Percentiles rank a stretch among this genome's conserved stretches.
phyloP scores from a whole-genome alignment of 2,797 vertebrate genomes.

The Masticophis lateralis region DNA sequence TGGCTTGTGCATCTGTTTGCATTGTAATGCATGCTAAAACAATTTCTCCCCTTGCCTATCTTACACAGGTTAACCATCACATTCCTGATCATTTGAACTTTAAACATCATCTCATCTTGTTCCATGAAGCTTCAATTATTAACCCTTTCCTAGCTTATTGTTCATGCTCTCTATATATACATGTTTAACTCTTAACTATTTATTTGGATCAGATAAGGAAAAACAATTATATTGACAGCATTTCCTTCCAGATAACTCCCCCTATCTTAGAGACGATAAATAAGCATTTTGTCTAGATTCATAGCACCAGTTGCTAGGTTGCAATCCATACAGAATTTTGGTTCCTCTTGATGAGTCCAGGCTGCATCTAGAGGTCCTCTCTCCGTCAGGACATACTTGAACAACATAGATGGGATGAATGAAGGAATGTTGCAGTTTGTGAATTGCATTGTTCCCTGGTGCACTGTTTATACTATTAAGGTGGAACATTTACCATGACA shows the following conservation, averaged over 20 bases:
- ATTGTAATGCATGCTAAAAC: background rate
- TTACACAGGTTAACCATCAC: no score
- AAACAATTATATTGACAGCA: background rate
- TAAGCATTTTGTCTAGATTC: background rate
- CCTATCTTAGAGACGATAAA: background rate
- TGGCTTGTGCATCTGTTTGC: background rate
- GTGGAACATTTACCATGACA: background rate
- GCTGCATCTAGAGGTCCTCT: background rate
- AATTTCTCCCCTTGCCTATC: background rate
- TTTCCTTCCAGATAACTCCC: background rate
- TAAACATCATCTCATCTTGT: background rate
- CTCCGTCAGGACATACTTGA: background rate
- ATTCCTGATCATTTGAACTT: background rate
- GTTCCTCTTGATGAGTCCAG: background rate
- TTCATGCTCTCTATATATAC: background rate
- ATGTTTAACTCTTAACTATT: background rate
- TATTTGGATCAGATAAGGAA: background rate
- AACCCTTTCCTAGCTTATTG: background rate
- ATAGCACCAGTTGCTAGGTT: background rate
- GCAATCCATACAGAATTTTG: background rate
- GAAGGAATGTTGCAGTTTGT: background rate
- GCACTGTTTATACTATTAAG: background rate
- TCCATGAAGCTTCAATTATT: background rate
- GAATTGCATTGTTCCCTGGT: background rate
- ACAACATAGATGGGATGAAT: background rate